Percentiles rank a stretch among this genome's conserved stretches.
These are phyloP conservation scores for Panthera leo DNA, from an alignment of 2,113 vertebrate genomes.

Conservation along the genomic window DNA sequence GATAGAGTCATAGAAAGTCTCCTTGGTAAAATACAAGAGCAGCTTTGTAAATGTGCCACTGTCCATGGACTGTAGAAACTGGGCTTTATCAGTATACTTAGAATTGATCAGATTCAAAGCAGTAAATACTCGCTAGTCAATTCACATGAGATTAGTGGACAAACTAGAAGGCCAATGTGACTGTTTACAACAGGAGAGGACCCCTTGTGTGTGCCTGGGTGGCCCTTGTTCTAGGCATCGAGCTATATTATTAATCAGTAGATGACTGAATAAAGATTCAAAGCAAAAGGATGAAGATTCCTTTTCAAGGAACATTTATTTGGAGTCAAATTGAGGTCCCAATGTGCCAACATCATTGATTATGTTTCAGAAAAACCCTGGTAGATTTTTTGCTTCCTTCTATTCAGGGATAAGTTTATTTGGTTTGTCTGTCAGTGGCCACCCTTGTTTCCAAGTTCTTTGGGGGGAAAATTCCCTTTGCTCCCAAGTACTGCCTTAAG, in stretches of 20 bases:
- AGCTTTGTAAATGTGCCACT: not conserved
- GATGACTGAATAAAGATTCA: not conserved
- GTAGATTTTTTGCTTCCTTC: not conserved
- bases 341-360: not conserved
- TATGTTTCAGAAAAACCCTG: not conserved
- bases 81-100: not conserved
- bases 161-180: not conserved
- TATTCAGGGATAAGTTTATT: not conserved
- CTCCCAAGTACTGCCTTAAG: not conserved
- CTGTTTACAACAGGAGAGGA: not conserved
- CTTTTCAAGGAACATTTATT: not conserved
- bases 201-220: not conserved
- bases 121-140: not conserved
- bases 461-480: not conserved
- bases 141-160: not conserved
- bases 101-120: slow-evolving; percentile 21
- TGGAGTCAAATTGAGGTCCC: not conserved
- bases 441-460: not conserved
- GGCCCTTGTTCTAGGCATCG: not conserved
- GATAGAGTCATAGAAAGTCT: not conserved
- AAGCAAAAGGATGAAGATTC: not conserved
- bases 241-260: not conserved
- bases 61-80: not conserved
- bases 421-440: not conserved
- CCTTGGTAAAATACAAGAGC: not conserved